Percentiles rank a stretch among this genome's conserved stretches.
phyloP scores from a whole-genome alignment of 2,888 invertebrate genomes.

The Zonitis immaculata region DNA sequence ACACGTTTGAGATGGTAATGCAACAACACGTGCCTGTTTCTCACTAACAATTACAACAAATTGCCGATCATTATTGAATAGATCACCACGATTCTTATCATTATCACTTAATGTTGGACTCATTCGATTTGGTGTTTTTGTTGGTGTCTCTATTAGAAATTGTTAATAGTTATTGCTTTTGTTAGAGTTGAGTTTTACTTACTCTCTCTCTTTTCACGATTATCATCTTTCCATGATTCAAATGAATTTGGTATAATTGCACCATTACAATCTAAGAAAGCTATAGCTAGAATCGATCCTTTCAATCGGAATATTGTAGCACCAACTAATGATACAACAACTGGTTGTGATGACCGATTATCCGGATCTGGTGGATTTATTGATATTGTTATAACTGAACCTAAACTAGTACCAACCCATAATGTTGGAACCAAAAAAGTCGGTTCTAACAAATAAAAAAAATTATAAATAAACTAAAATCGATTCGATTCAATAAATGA shows the following conservation, averaged over 20 bases:
- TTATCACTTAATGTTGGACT: slow-evolving; percentile 65
- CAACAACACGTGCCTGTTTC: slow-evolving; percentile 91
- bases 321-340: slow-evolving; percentile 87
- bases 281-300: slow-evolving; percentile 90
- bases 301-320: slow-evolving; percentile 95
- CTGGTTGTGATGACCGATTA: slow-evolving; percentile 76
- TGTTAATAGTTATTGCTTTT: neutral
- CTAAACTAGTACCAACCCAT: slow-evolving; percentile 97
- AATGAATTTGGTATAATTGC: slow-evolving; percentile 84
- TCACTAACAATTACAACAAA: slow-evolving; percentile 91
- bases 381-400: slow-evolving; percentile 91
- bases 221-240: slow-evolving; percentile 91
- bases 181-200: slow-evolving; percentile 23
- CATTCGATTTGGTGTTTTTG: slow-evolving; percentile 66
- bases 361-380: slow-evolving; percentile 79
- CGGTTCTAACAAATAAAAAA: slow-evolving; percentile 60
- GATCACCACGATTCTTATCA: slow-evolving; percentile 47
- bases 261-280: slow-evolving; percentile 94
- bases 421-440: slow-evolving; percentile 79
- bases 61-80: slow-evolving; percentile 77
- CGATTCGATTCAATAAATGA: too few relatives aligned
- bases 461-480: neutral
- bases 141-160: slow-evolving; percentile 55
- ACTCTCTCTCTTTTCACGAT: slow-evolving; percentile 55
- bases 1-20: slow-evolving; percentile 92